Evolutionary conservation across 2,113 vertebrate species (phyloP).

Genomic region (Callopanchax toddi): DNA sequence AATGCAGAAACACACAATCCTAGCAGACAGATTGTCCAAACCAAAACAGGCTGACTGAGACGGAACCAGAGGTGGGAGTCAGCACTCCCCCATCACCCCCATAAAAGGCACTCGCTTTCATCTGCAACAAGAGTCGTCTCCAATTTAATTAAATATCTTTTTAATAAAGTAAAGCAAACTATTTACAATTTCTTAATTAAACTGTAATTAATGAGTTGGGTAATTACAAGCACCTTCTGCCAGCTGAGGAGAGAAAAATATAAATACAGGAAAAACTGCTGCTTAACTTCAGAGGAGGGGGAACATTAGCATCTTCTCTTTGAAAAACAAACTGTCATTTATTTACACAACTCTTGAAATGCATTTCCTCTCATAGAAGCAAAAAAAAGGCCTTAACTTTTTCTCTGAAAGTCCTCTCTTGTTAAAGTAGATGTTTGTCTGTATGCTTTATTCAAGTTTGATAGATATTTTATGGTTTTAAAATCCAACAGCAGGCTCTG

Average conservation of each 20-base stretch:
- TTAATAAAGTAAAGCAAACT: slow-evolving; percentile 88
- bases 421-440: slow-evolving; percentile 39
- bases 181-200: slow-evolving; percentile 88
- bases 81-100: too few species aligned
- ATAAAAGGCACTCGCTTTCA: neutral
- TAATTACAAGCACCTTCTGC: slow-evolving; percentile 87
- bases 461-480: slow-evolving; percentile 45
- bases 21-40: too few species aligned
- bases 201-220: slow-evolving; percentile 83
- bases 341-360: slow-evolving; percentile 83
- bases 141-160: slow-evolving; percentile 90
- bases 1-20: too few species aligned
- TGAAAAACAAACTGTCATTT: slow-evolving; percentile 51
- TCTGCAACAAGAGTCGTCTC: slow-evolving; percentile 80
- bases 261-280: slow-evolving; percentile 84
- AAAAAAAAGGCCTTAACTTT: slow-evolving; percentile 74
- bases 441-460: slow-evolving; percentile 67
- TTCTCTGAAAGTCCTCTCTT: slow-evolving; percentile 38
- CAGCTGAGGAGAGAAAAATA: slow-evolving; percentile 81
- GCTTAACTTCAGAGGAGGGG: slow-evolving; percentile 38
- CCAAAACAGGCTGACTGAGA: too few species aligned
- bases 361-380: slow-evolving; percentile 69
- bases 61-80: too few species aligned
- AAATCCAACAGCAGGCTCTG: slow-evolving; percentile 60
- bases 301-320: slow-evolving; percentile 66